Evolutionary conservation across 92 coral and sea anemone genomes (phyloP).

Genomic region (Porites rus): DNA sequence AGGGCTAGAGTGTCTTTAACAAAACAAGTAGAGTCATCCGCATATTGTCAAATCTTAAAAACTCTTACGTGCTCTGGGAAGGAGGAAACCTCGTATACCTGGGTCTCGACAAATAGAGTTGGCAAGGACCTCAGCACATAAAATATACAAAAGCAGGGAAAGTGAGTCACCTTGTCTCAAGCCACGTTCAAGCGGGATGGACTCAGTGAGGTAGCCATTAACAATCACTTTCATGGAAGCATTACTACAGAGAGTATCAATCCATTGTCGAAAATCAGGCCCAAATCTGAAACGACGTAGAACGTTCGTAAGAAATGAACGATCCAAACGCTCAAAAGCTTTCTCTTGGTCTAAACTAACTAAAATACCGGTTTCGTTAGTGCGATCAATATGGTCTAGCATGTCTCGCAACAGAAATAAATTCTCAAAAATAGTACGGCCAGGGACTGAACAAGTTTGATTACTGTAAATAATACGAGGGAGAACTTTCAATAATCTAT

Average conservation of each 20-base stretch:
- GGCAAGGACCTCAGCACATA: background rate
- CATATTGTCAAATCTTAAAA: constrained; percentile 28
- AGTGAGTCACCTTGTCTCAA: constrained; percentile 1
- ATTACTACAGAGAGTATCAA: background rate
- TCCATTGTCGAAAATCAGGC: background rate
- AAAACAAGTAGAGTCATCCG: constrained; percentile 36
- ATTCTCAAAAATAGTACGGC: background rate
- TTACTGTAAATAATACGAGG: background rate
- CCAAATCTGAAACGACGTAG: background rate
- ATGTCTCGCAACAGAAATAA: background rate
- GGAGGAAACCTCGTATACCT: constrained; percentile 3
- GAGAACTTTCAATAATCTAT: constrained; percentile 12
- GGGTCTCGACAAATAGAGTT: background rate
- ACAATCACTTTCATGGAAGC: background rate
- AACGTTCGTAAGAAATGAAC: background rate
- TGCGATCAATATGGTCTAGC: background rate
- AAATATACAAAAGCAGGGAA: background rate
- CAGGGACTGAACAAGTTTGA: constrained; percentile 13
- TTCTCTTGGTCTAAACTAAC: background rate
- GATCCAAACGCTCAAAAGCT: background rate
- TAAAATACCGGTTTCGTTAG: background rate
- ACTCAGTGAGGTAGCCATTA: background rate
- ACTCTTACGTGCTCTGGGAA: background rate
- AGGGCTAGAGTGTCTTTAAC: background rate
- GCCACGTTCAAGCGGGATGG: background rate